Percentiles rank a stretch among this genome's conserved stretches.
Conservation (phyloP, 2,113 vertebrate genomes). For the Nothocercus nigrocapillus region DNA sequence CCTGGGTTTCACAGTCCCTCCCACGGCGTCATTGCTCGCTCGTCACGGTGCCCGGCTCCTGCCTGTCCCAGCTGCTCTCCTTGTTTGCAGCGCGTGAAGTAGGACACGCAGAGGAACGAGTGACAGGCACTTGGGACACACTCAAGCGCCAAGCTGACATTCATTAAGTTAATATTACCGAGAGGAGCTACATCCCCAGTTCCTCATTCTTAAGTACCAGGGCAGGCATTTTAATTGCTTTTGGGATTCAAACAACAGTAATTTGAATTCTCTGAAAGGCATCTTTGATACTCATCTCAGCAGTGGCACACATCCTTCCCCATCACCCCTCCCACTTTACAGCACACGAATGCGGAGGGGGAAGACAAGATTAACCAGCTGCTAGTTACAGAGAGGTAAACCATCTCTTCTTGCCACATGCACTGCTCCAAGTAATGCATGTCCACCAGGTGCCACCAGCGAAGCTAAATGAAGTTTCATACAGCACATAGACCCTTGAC, state of each 20-base stretch:
- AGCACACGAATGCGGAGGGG: background rate
- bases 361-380: background rate
- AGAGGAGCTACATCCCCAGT: background rate
- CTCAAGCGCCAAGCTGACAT: background rate
- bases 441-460: background rate
- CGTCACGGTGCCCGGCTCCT: background rate
- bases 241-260: conserved; percentile 37
- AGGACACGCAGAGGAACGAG: background rate
- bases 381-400: too few species aligned
- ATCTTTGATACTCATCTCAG: background rate
- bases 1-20: background rate
- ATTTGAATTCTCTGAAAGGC: background rate
- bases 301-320: background rate
- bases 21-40: background rate
- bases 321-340: background rate
- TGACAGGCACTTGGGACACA: background rate
- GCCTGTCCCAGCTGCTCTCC: background rate
- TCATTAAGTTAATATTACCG: background rate
- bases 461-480: background rate
- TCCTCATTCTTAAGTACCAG: conserved; percentile 37
- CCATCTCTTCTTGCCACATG: background rate
- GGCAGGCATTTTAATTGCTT: background rate
- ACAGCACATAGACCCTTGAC: background rate
- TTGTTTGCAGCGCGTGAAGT: background rate
- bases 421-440: background rate